These are phyloP conservation scores for Hipparchia semele DNA, from an alignment of 2,888 invertebrate species.

Conservation along the genomic window DNA sequence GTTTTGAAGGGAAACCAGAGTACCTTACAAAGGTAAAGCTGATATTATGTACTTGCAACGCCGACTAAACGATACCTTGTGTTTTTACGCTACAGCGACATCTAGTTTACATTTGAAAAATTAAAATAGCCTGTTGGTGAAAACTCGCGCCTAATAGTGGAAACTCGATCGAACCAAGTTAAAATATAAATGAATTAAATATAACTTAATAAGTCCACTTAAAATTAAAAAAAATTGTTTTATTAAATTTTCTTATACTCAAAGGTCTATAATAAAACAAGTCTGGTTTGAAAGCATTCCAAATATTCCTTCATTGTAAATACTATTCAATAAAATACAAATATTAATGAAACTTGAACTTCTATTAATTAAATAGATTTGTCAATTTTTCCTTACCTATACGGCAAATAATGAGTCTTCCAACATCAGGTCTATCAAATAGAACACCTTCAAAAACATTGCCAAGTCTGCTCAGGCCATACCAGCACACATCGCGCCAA, in stretches of 20 bases:
- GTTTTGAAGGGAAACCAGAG: constrained; percentile 49
- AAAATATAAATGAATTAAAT: no score
- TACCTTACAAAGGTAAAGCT: neutral
- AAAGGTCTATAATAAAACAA: no score
- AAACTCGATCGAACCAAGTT: no score
- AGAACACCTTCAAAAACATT: constrained; percentile 85
- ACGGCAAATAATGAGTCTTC: constrained; percentile 87
- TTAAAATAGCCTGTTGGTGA: neutral
- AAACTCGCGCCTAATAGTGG: no score
- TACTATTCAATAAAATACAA: no score
- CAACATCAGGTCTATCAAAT: constrained; percentile 73
- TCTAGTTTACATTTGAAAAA: neutral
- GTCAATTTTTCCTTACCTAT: constrained; percentile 73
- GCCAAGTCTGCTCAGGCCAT: constrained; percentile 84
- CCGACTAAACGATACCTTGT: constrained; percentile 1
- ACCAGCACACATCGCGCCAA: constrained; percentile 86
- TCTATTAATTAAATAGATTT: no score
- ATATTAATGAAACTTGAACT: no score
- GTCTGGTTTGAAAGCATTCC: no score
- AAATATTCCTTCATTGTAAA: no score
- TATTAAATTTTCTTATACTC: no score
- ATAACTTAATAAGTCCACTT: no score
- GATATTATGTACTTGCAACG: neutral
- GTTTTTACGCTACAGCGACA: constrained; percentile 2
- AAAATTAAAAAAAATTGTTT: no score